These are phyloP conservation scores for Pseudococcus jackbeardsleyi DNA, from an alignment of 2,888 invertebrate species.

Conservation along the genomic window DNA sequence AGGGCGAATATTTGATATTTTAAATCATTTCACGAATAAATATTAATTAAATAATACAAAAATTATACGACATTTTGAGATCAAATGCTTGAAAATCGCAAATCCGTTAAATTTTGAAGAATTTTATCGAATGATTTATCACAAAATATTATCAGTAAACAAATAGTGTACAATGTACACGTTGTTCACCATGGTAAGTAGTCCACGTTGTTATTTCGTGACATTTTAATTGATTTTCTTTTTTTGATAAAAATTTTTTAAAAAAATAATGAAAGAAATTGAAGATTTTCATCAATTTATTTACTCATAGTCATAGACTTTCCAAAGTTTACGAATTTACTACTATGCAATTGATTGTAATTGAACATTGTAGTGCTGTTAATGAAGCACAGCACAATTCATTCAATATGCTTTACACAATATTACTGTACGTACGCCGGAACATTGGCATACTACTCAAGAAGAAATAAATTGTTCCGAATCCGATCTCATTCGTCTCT, in stretches of 20 bases:
- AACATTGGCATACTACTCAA: no score
- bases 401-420: no score
- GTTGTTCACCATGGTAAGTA: neutral
- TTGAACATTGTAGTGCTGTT: neutral
- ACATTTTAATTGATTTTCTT: neutral
- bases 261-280: no score
- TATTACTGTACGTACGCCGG: no score
- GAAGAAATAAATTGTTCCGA: no score
- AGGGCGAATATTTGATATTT: neutral
- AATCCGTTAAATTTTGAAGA: neutral
- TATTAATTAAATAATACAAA: neutral
- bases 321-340: no score
- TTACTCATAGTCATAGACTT: no score
- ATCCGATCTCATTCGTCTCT: no score
- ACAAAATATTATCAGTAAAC: constrained; percentile 13
- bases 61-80: neutral
- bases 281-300: no score
- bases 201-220: neutral
- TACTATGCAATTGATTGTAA: no score
- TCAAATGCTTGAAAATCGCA: neutral
- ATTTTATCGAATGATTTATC: neutral
- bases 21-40: neutral
- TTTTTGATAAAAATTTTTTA: neutral
- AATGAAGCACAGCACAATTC: no score
- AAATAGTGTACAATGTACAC: constrained; percentile 13